Evolutionary conservation across 2,797 vertebrate species (phyloP).

Genomic region (Remorina albescens): DNA sequence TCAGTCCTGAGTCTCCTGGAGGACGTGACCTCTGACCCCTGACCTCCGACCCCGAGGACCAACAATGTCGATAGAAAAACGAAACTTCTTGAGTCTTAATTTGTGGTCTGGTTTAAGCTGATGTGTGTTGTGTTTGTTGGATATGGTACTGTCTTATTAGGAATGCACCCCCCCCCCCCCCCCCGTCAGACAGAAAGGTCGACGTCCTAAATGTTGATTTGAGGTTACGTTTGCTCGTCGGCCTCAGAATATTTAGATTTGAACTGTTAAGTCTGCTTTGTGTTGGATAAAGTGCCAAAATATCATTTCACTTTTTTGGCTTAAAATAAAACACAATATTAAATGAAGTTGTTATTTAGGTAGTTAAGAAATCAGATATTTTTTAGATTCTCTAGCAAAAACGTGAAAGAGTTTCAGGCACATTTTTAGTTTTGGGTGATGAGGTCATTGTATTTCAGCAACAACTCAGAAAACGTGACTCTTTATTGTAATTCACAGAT

Average conservation of each 20-base stretch:
- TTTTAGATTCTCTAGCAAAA: background rate
- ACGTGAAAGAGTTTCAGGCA: background rate
- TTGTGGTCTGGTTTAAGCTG: background rate
- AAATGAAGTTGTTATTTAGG: too few species aligned
- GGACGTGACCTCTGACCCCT: conserved; percentile 19
- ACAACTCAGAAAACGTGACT: background rate
- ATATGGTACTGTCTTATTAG: conserved; percentile 58
- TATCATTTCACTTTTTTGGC: too few species aligned
- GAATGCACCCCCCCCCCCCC: conserved; percentile 63
- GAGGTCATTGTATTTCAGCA: too few species aligned
- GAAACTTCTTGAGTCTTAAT: conserved; percentile 7
- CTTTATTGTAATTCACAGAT: background rate
- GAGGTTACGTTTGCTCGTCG: background rate
- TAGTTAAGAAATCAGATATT: background rate
- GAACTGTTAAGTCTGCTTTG: background rate
- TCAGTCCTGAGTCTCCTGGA: too few species aligned
- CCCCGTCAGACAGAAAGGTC: conserved; percentile 5
- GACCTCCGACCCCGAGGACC: conserved; percentile 1
- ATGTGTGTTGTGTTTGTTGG: conserved; percentile 9
- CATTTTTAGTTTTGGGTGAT: background rate
- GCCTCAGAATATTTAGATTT: background rate
- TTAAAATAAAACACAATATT: too few species aligned
- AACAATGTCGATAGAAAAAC: background rate
- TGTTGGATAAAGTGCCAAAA: background rate
- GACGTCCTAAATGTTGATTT: background rate